Conservation (phyloP, 2,113 vertebrate genomes). For the Bothrops jararaca region DNA sequence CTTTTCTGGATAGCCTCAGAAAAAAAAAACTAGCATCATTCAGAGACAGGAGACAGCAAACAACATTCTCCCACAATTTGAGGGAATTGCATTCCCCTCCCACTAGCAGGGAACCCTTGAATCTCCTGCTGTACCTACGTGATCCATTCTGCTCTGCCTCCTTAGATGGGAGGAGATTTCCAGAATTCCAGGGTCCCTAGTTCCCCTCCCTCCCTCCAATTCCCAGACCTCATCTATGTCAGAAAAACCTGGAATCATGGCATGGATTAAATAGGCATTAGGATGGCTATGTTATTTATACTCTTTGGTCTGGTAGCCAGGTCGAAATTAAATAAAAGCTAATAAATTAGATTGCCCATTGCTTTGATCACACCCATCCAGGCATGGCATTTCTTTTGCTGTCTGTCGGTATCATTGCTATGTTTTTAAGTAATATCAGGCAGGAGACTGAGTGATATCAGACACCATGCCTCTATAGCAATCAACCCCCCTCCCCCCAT, state of each 20-base stretch:
- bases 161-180: background rate
- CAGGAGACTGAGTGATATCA: background rate
- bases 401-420: background rate
- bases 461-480: background rate
- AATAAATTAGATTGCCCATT: conserved; percentile 28
- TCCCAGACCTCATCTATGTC: background rate
- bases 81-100: background rate
- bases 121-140: background rate
- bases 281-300: background rate
- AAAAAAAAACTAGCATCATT: background rate
- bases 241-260: background rate
- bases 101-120: background rate
- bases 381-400: background rate
- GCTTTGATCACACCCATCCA: background rate
- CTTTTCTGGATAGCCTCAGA: background rate
- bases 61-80: background rate
- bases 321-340: conserved; percentile 17
- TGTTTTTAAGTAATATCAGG: background rate
- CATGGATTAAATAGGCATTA: background rate
- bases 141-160: background rate
- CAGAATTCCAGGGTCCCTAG: background rate
- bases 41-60: background rate
- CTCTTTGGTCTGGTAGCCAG: conserved; percentile 26
- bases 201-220: background rate
- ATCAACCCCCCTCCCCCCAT: background rate